A percentile compares a stretch with the other conserved stretches of the same genome.
phyloP scores from a whole-genome alignment of 2,888 invertebrate genomes.

The Agonum fuliginosum region DNA sequence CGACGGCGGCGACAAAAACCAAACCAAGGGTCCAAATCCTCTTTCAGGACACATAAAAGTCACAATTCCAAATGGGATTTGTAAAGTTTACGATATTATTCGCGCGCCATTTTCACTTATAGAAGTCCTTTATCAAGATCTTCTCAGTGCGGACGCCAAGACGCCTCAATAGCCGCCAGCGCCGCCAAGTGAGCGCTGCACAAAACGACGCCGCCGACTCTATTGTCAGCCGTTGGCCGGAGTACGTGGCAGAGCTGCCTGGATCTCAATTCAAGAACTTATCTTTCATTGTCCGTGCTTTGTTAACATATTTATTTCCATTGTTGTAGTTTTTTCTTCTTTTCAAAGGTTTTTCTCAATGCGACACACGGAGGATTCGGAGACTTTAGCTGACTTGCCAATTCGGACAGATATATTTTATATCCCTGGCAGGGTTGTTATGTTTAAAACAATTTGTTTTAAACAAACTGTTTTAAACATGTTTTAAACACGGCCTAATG shows the following conservation, averaged over 20 bases:
- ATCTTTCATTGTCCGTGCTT: constrained; percentile 58
- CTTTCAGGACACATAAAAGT: constrained; percentile 74
- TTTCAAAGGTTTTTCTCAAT: constrained; percentile 4
- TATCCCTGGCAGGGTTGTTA: too few relatives aligned
- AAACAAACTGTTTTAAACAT: too few relatives aligned
- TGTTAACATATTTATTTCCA: constrained; percentile 59
- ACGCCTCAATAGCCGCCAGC: constrained; percentile 28
- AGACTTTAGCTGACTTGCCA: not conserved
- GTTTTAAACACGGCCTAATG: too few relatives aligned
- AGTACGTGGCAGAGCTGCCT: constrained; percentile 1
- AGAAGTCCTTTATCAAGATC: constrained; percentile 59
- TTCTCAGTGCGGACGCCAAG: constrained; percentile 19
- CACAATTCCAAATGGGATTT: constrained; percentile 74
- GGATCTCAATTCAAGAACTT: constrained; percentile 56
- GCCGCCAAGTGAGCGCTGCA: constrained; percentile 29
- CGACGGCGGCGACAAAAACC: constrained; percentile 56
- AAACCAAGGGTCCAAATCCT: constrained; percentile 68
- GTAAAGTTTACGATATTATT: constrained; percentile 74
- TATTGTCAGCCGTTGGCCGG: constrained; percentile 34
- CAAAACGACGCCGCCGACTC: constrained; percentile 38
- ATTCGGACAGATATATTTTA: not conserved
- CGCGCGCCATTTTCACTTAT: constrained; percentile 73
- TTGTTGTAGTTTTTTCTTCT: constrained; percentile 54
- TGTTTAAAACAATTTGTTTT: too few relatives aligned
- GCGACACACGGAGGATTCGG: not conserved